phyloP scores from a whole-genome alignment of 1,140 invertebrate species.

The Galleria mellonella region DNA sequence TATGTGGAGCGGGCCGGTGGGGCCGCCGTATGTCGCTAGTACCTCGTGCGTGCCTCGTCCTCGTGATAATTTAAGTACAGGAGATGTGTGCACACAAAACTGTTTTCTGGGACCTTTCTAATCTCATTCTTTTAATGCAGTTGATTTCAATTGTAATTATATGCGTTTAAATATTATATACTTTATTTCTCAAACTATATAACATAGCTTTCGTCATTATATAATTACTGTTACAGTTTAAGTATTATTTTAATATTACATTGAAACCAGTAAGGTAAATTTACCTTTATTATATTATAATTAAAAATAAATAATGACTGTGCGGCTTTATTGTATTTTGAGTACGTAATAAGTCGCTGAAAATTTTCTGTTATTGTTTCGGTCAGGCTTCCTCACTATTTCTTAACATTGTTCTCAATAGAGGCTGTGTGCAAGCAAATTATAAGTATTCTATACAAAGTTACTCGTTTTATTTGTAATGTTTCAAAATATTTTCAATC shows the following conservation, averaged over 20 bases:
- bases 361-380: conserved; percentile 13
- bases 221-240: no score
- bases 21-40: conserved; percentile 21
- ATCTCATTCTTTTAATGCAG: conserved; percentile 48
- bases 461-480: conserved; percentile 24
- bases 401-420: conserved; percentile 59
- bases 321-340: background rate
- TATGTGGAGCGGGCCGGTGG: conserved; percentile 12
- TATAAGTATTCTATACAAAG: conserved; percentile 64
- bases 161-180: conserved; percentile 22
- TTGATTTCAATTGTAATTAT: conserved; percentile 41
- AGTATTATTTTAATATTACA: background rate
- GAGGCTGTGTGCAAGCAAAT: conserved; percentile 71
- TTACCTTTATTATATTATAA: background rate
- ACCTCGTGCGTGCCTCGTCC: conserved; percentile 53
- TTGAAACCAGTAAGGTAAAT: background rate
- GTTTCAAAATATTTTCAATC: conserved; percentile 4
- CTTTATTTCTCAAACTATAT: conserved; percentile 5
- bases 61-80: conserved; percentile 63
- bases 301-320: background rate
- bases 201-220: background rate
- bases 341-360: background rate
- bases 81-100: conserved; percentile 41
- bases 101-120: conserved; percentile 42
- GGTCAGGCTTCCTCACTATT: conserved; percentile 36